phyloP scores from a whole-genome alignment of 2,113 vertebrate species.

The Eretmochelys imbricata region DNA sequence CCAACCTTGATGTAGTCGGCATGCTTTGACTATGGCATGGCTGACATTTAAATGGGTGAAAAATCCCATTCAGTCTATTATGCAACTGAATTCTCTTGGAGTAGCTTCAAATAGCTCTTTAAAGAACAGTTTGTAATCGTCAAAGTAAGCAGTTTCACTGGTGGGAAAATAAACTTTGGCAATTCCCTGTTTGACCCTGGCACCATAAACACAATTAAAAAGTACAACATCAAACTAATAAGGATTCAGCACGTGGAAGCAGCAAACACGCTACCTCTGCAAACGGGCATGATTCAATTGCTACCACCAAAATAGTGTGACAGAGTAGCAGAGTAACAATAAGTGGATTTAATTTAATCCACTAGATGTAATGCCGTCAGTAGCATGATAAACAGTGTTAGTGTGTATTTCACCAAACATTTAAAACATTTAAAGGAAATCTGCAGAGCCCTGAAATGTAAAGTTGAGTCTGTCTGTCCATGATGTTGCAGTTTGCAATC shows the following conservation, averaged over 20 bases:
- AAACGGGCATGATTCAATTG: slow-evolving; percentile 42
- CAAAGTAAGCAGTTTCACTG: slow-evolving; percentile 58
- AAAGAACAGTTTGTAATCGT: slow-evolving; percentile 41
- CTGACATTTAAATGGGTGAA: slow-evolving; percentile 41
- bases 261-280: background rate
- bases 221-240: slow-evolving; percentile 27
- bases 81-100: slow-evolving; percentile 60
- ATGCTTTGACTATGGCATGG: slow-evolving; percentile 58
- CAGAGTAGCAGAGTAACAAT: slow-evolving; percentile 9
- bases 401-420: background rate
- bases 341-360: slow-evolving; percentile 21
- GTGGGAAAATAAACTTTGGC: slow-evolving; percentile 45
- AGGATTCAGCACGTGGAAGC: slow-evolving; percentile 49
- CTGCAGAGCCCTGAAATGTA: background rate
- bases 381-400: background rate
- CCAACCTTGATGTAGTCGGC: background rate
- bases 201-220: slow-evolving; percentile 29
- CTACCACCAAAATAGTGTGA: background rate
- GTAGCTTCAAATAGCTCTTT: slow-evolving; percentile 42
- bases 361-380: background rate
- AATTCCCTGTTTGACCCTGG: slow-evolving; percentile 35
- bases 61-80: slow-evolving; percentile 62
- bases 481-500: background rate
- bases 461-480: background rate
- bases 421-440: background rate